A percentile compares a stretch with the other conserved stretches of the same genome.
Conservation (phyloP, 2,888 invertebrate genomes). For the Marronus borbonicus region DNA sequence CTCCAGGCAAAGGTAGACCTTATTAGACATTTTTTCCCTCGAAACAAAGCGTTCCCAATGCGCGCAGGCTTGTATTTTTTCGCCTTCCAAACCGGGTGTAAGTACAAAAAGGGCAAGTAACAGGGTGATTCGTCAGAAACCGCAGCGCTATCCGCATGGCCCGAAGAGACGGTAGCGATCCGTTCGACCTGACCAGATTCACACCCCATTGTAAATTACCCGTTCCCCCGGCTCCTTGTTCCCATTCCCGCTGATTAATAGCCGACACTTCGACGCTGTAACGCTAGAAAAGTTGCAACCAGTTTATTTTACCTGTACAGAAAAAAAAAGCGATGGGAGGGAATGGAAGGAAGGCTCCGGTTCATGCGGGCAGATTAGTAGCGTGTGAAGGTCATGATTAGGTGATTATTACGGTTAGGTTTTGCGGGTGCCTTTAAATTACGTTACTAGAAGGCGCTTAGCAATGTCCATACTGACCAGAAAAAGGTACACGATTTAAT, state of each 20-base stretch:
- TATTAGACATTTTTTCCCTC: no score
- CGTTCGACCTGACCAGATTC: constrained; percentile 50
- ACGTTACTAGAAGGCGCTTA: no score
- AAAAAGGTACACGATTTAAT: no score
- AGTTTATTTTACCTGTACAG: constrained; percentile 35
- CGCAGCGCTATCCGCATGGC: constrained; percentile 55
- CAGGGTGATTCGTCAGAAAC: constrained; percentile 52
- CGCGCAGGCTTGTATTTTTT: neutral
- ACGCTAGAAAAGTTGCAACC: constrained; percentile 32
- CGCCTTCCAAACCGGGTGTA: neutral
- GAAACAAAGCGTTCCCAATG: no score
- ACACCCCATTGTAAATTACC: constrained; percentile 54
- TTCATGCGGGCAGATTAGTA: no score
- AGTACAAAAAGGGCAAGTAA: constrained; percentile 33
- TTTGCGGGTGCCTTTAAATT: no score
- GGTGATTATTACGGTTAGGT: no score
- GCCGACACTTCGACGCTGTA: constrained; percentile 34
- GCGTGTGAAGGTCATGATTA: no score
- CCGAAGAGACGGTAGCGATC: constrained; percentile 54
- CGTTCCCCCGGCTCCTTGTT: neutral
- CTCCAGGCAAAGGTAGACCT: no score
- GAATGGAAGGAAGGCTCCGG: neutral
- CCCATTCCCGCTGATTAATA: constrained; percentile 37
- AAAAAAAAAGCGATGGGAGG: neutral
- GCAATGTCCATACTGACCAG: no score